Conservation (phyloP, 2,113 vertebrate genomes). For the Halcyon senegalensis region DNA sequence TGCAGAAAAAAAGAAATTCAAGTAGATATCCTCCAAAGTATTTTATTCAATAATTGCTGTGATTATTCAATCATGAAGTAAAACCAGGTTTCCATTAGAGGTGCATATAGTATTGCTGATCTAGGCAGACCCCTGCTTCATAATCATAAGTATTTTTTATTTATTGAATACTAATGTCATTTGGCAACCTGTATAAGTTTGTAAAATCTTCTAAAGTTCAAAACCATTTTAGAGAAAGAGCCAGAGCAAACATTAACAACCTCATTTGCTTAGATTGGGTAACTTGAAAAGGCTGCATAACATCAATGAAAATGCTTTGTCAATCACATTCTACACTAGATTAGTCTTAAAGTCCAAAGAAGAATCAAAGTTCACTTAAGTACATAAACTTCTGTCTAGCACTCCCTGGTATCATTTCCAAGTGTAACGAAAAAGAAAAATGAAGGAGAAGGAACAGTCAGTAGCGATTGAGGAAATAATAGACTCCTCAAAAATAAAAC, state of each 20-base stretch:
- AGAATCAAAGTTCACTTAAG: conserved; percentile 88
- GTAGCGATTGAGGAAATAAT: conserved; percentile 73
- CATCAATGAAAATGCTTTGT: conserved; percentile 73
- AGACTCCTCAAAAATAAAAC: conserved; percentile 75
- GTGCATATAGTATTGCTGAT: not conserved
- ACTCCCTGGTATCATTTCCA: conserved; percentile 6
- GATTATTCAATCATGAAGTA: not conserved
- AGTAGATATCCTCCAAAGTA: not conserved
- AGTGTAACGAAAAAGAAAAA: conserved; percentile 67
- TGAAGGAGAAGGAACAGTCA: conserved; percentile 73
- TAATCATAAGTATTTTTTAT: conserved; percentile 26
- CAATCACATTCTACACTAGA: conserved; percentile 79
- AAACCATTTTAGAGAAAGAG: conserved; percentile 59
- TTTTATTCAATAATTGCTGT: not conserved
- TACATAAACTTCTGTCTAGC: conserved; percentile 65
- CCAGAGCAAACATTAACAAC: conserved; percentile 80
- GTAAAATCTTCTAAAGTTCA: conserved; percentile 66
- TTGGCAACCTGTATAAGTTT: conserved; percentile 53
- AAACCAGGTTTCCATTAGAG: not conserved
- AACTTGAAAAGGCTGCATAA: conserved; percentile 69
- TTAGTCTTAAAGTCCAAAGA: conserved; percentile 88
- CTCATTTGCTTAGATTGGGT: conserved; percentile 61
- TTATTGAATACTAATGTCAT: conserved; percentile 42
- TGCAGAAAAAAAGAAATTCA: not conserved
- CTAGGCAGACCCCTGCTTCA: not conserved